phyloP scores from a whole-genome alignment of 2,888 invertebrate species.

The Synergus itoensis region DNA sequence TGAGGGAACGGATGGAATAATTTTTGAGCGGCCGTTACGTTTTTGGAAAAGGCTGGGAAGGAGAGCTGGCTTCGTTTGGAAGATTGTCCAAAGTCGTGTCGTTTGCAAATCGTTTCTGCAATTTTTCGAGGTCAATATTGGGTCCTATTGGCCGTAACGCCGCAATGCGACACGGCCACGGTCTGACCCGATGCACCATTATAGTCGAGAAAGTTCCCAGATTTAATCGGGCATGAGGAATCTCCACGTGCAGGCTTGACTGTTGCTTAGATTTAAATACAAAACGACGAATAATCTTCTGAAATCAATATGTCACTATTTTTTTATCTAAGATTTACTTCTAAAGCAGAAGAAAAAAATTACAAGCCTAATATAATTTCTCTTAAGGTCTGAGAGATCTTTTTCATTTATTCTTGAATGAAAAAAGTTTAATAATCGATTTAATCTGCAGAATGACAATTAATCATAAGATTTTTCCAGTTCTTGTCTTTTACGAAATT shows the following conservation, averaged over 20 bases:
- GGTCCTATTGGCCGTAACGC: slow-evolving; percentile 67
- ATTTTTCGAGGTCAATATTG: slow-evolving; percentile 63
- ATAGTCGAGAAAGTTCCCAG: slow-evolving; percentile 55
- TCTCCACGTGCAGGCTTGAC: slow-evolving; percentile 50
- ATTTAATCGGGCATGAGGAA: slow-evolving; percentile 45
- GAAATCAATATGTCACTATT: background rate
- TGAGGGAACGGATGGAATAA: background rate
- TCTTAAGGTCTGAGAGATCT: too few species aligned
- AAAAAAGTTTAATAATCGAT: too few species aligned
- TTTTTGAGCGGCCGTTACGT: background rate
- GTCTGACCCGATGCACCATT: slow-evolving; percentile 62
- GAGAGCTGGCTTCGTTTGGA: background rate
- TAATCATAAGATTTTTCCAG: too few species aligned
- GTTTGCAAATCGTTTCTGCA: slow-evolving; percentile 49
- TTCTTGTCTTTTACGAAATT: too few species aligned
- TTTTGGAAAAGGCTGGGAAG: slow-evolving; percentile 4
- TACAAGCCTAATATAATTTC: too few species aligned
- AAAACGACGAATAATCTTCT: background rate
- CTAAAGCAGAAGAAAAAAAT: background rate
- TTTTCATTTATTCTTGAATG: too few species aligned
- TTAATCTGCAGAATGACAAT: too few species aligned
- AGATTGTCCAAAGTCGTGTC: slow-evolving; percentile 28
- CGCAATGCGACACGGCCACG: slow-evolving; percentile 74
- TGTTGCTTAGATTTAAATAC: slow-evolving; percentile 48
- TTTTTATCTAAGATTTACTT: background rate